Conservation (phyloP, 2,113 vertebrate species). For the Aythya baeri region DNA sequence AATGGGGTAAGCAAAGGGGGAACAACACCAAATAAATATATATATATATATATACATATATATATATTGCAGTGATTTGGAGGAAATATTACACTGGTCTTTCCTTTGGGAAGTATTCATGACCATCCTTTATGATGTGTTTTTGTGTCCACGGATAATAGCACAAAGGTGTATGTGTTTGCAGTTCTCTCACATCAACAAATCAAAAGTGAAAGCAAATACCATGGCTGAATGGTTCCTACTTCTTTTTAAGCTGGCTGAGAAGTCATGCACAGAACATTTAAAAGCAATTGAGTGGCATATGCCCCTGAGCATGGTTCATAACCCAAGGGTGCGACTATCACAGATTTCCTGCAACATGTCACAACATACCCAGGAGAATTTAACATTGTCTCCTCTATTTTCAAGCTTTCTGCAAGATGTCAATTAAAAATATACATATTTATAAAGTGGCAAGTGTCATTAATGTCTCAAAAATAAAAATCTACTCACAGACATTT, state of each 20-base stretch:
- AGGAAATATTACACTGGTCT: not conserved
- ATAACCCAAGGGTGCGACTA: not conserved
- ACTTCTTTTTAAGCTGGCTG: not conserved
- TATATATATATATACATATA: not conserved
- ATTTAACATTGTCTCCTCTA: not conserved
- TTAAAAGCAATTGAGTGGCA: conserved; percentile 16
- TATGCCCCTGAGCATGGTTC: not conserved
- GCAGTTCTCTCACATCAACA: not conserved
- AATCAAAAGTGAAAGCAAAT: conserved; percentile 37
- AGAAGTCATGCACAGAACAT: conserved; percentile 5
- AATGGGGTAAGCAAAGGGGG: rapidly evolving
- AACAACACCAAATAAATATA: not conserved
- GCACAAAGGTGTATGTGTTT: not conserved
- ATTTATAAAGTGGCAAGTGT: not conserved
- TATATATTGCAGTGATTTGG: not conserved
- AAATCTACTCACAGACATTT: not conserved
- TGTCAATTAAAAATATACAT: not conserved
- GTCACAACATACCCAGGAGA: not conserved
- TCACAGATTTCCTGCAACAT: not conserved
- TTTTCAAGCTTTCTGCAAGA: not conserved
- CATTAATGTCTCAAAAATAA: not conserved
- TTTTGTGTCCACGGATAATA: not conserved
- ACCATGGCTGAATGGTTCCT: not conserved
- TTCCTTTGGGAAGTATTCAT: not conserved
- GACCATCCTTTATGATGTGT: not conserved